Evolutionary conservation across 1,140 invertebrate species (phyloP), one percentile per base, ranked within the genome.

Genomic region (Pseudomyrmex concolor): DNA sequence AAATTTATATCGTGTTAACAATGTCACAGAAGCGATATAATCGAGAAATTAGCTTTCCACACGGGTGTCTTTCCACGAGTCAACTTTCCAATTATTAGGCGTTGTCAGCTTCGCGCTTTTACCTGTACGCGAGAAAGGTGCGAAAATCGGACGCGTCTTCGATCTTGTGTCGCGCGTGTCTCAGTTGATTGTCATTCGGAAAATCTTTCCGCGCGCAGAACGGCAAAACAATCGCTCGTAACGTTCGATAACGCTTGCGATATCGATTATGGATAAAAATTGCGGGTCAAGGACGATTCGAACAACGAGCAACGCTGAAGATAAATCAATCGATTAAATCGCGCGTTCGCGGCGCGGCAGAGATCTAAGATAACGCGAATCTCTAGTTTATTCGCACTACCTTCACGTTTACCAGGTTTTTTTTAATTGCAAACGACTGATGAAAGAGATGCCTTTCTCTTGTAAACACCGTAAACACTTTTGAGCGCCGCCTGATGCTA

Each of bases 21-120:
- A 78, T 62, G 66, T 64, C 54, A 55, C 54, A 5, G 19, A 67
- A 34, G 70, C 73, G 15, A 22, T 34, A 34, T 70, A 70, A 55
- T 84, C 50, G 48, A 45, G 50, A 25, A 10, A 9, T 34, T n/a
- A 17, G 9, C 62, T 83, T 83, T 76, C 22, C 50, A 57, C 34
- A 51, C 34, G 5, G 34, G 4, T 34, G 34, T 62, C 62, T 77
- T 77, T 76, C 80, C 66, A 71, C 55, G 51, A 15, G 13, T 50
- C 34, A 67, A 43, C 60, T 76, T 76, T 59, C 85, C 63, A 86
- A 64, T 86, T 81, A 85, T 86, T 70, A 86, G 15, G 43, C 12
- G 17, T 72, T 62, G 67, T 55, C 43, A 34, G 43, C 10, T 85
- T 55, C 34, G 34, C 5, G 68, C 85, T 86, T 86, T 86, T 85